phyloP scores from a whole-genome alignment of 92 coral and sea anemone species.

The Epizoanthus rinbou region DNA sequence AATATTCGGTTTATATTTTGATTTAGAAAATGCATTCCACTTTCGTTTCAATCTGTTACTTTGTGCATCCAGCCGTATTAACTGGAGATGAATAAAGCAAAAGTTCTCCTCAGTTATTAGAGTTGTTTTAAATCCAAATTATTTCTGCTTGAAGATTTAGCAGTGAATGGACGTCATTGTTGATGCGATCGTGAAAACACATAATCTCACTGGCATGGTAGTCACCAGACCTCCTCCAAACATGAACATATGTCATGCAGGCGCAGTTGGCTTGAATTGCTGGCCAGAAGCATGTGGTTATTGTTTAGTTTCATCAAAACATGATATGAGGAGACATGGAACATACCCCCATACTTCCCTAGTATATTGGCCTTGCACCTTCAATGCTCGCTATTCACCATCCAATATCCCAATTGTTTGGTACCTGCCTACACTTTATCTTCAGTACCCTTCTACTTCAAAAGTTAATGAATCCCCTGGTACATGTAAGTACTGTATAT shows the following conservation, averaged over 20 bases:
- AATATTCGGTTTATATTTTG: neutral
- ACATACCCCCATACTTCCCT: too few relatives aligned
- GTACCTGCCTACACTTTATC: too few relatives aligned
- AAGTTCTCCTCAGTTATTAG: neutral
- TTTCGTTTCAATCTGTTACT: neutral
- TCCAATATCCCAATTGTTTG: too few relatives aligned
- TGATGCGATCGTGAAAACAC: neutral
- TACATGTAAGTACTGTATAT: too few relatives aligned
- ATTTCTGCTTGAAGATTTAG: constrained; percentile 1
- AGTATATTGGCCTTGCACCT: too few relatives aligned
- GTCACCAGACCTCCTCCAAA: constrained; percentile 13
- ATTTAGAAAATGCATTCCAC: neutral
- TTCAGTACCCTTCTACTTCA: too few relatives aligned
- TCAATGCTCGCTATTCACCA: too few relatives aligned
- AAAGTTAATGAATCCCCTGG: too few relatives aligned
- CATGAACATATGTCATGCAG: neutral
- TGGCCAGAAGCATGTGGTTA: too few relatives aligned
- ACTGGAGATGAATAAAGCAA: neutral
- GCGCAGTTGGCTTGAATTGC: too few relatives aligned
- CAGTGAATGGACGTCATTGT: neutral
- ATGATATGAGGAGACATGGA: too few relatives aligned
- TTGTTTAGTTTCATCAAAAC: too few relatives aligned
- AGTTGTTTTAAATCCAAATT: neutral
- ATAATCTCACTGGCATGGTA: neutral
- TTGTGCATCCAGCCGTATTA: neutral